Conservation (phyloP, 2,113 vertebrate genomes). For the Puffinus mauretanicus region DNA sequence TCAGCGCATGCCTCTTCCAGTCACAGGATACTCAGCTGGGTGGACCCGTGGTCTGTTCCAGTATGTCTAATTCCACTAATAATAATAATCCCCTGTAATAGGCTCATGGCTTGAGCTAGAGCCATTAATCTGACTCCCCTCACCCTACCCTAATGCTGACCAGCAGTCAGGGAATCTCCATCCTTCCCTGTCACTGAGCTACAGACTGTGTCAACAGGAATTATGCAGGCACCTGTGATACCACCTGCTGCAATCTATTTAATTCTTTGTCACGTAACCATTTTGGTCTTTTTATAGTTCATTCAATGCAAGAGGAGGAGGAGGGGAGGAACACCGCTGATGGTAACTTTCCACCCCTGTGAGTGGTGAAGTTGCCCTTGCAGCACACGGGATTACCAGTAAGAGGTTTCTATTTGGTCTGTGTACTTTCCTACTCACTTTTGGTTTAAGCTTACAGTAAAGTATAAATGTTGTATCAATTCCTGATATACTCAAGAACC, state of each 20-base stretch:
- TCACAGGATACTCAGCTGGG: background rate
- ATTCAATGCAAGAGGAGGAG: background rate
- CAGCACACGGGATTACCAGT: background rate
- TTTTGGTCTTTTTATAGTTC: conserved; percentile 52
- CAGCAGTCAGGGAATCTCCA: conserved; percentile 29
- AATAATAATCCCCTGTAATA: conserved; percentile 62
- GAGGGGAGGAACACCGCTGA: background rate
- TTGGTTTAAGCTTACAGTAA: background rate
- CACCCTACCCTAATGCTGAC: conserved; percentile 31
- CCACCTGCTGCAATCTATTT: conserved; percentile 38
- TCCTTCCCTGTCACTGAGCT: background rate
- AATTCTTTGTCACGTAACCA: conserved; percentile 44
- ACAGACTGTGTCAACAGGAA: conserved; percentile 30
- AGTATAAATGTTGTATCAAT: background rate
- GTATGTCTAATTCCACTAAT: conserved; percentile 41
- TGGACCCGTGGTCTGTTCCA: background rate
- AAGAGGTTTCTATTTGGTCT: background rate
- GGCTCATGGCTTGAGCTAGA: conserved; percentile 38
- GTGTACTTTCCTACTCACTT: background rate
- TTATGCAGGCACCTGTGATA: conserved; percentile 48
- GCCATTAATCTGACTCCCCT: conserved; percentile 42
- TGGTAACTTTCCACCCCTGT: background rate
- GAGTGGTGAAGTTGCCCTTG: background rate
- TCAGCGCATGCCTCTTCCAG: background rate
- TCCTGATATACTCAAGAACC: background rate